These are phyloP conservation scores for Anabacerthia variegaticeps DNA, from an alignment of 2,797 vertebrate genomes.

Conservation along the genomic window DNA sequence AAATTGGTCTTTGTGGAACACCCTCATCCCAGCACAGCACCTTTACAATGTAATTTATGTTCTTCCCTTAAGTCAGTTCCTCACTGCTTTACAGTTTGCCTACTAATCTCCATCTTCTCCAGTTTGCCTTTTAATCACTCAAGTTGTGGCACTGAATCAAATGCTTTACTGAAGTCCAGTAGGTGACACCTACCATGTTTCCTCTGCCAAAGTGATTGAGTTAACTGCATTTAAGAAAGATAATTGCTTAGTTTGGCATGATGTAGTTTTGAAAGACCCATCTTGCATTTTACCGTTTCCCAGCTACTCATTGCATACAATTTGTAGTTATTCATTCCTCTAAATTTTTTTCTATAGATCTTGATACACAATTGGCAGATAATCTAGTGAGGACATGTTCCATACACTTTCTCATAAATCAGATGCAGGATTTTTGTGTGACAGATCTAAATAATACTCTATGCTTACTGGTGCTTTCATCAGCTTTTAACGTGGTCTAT, in stretches of 20 bases:
- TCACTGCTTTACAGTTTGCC: neutral
- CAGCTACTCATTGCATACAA: neutral
- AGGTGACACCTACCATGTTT: neutral
- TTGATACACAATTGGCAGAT: neutral
- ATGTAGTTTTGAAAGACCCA: neutral
- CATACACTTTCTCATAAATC: neutral
- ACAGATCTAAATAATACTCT: neutral
- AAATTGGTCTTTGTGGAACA: neutral
- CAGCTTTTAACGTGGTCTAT: neutral
- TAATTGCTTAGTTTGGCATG: neutral
- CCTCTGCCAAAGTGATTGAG: neutral
- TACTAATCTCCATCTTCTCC: neutral
- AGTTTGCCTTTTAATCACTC: neutral
- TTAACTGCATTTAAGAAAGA: neutral
- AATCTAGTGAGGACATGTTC: neutral
- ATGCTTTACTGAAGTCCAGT: neutral
- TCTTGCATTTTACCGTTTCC: neutral
- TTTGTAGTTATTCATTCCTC: conserved; percentile 2
- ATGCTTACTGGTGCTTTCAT: neutral
- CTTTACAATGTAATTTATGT: neutral
- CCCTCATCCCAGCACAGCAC: neutral
- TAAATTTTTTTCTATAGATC: neutral
- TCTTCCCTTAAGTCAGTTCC: neutral
- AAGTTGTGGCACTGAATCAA: neutral
- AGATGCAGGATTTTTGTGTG: neutral